phyloP scores from a whole-genome alignment of 1,140 invertebrate genomes.

The Ectropis grisescens region DNA sequence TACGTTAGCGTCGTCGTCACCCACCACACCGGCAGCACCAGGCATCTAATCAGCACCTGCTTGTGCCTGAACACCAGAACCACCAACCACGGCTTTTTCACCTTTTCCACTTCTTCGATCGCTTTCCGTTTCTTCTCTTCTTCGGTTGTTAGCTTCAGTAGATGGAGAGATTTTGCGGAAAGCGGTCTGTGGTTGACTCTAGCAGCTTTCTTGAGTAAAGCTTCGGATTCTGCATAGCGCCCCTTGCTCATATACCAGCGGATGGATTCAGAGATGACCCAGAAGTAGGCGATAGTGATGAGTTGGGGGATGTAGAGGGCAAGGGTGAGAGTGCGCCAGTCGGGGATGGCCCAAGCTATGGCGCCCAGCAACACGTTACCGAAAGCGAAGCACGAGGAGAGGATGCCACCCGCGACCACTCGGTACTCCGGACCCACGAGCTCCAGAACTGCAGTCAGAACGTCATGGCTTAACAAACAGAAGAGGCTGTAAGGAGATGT shows the following conservation, averaged over 20 bases:
- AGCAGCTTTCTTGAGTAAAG: constrained; percentile 71
- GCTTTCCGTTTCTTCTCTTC: too few relatives aligned
- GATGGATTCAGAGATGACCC: constrained; percentile 74
- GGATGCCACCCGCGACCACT: constrained; percentile 77
- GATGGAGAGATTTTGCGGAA: constrained; percentile 66
- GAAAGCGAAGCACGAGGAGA: constrained; percentile 77
- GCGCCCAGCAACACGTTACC: constrained; percentile 77
- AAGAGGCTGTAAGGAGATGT: too few relatives aligned
- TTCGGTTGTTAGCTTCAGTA: constrained; percentile 18
- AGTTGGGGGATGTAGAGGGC: constrained; percentile 76
- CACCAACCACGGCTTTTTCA: constrained; percentile 10
- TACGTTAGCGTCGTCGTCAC: constrained; percentile 80
- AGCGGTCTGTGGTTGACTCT: constrained; percentile 75
- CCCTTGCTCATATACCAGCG: constrained; percentile 82
- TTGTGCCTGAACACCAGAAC: constrained; percentile 13
- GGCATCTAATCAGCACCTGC: constrained; percentile 69
- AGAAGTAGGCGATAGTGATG: constrained; percentile 72
- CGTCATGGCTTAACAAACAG: too few relatives aligned
- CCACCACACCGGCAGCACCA: constrained; percentile 79
- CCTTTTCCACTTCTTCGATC: constrained; percentile 3
- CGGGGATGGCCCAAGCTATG: constrained; percentile 75
- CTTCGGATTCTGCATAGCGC: constrained; percentile 73
- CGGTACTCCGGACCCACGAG: constrained; percentile 79
- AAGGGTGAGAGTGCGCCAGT: constrained; percentile 80
- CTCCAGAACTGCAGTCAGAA: constrained; percentile 81